Percentiles rank a stretch among this genome's conserved stretches.
These are phyloP conservation scores for Epizoanthus scotinus DNA, from an alignment of 92 coral and sea anemone species.

Conservation along the genomic window DNA sequence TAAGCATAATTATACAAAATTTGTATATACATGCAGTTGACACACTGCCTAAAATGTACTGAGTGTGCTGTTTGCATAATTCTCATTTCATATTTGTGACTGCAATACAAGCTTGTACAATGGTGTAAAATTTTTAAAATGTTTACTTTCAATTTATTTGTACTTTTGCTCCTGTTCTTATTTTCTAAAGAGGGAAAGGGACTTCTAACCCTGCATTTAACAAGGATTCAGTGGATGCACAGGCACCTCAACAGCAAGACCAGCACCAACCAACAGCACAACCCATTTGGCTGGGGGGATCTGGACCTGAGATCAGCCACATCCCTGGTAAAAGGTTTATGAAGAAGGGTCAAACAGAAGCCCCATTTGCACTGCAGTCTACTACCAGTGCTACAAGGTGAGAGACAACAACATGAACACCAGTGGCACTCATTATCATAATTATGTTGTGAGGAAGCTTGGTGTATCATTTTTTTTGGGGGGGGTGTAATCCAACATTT, in stretches of 20 bases:
- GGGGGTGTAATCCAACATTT: no score
- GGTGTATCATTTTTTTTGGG: no score
- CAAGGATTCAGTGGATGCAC: conserved; percentile 25
- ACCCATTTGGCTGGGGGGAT: conserved; percentile 80
- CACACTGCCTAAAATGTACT: no score
- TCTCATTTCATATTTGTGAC: no score
- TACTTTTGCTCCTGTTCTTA: not conserved
- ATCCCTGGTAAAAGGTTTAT: conserved; percentile 71
- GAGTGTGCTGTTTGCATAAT: no score
- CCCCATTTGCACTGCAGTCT: conserved; percentile 65
- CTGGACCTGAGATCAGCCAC: conserved; percentile 72
- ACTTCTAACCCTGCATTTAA: conserved; percentile 33
- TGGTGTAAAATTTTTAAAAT: no score
- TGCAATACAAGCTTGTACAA: no score
- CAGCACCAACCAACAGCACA: conserved; percentile 14
- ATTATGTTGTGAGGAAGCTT: no score
- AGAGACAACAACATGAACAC: not conserved
- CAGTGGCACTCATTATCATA: no score
- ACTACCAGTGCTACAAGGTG: conserved; percentile 34
- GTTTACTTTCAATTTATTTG: not conserved
- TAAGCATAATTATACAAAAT: no score
- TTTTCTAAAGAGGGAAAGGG: conserved; percentile 26
- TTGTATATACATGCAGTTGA: no score
- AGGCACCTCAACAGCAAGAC: conserved; percentile 3
- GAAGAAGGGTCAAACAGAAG: conserved; percentile 51